A percentile compares a stretch with the other conserved stretches of the same genome.
phyloP scores from a whole-genome alignment of 2,113 vertebrate species.

The Brachypodius melanocephalos region DNA sequence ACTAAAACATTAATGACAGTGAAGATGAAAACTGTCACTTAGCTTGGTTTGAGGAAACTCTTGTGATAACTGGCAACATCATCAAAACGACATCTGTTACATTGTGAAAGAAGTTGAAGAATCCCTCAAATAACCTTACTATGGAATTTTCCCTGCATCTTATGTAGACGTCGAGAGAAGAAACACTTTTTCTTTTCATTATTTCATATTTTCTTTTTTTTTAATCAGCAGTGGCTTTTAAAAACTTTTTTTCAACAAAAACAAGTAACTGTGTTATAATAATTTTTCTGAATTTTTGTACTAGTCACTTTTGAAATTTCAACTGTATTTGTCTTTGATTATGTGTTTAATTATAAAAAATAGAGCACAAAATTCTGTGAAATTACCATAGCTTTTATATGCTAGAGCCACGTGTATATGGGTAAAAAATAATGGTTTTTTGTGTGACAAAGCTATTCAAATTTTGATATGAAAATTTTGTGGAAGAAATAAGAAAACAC shows the following conservation, averaged over 20 bases:
- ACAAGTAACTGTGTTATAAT: not conserved
- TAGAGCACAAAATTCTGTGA: not conserved
- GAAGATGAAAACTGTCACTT: not conserved
- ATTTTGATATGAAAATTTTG: not conserved
- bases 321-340: not conserved
- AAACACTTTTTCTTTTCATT: not conserved
- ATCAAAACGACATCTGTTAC: not conserved
- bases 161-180: not conserved
- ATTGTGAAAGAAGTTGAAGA: not conserved
- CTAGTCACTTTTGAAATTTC: not conserved
- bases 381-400: not conserved
- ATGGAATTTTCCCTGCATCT: not conserved
- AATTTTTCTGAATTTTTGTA: not conserved
- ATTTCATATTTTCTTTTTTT: no score
- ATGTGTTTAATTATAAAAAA: not conserved
- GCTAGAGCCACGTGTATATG: not conserved
- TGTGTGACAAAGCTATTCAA: not conserved
- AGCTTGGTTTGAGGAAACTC: not conserved
- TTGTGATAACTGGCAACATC: not conserved
- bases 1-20: not conserved
- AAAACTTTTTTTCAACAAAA: not conserved
- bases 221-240: not conserved
- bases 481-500: not conserved
- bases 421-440: not conserved
- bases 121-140: not conserved